These are phyloP conservation scores for Agrochola lota DNA, from an alignment of 2,888 invertebrate species.

Conservation along the genomic window DNA sequence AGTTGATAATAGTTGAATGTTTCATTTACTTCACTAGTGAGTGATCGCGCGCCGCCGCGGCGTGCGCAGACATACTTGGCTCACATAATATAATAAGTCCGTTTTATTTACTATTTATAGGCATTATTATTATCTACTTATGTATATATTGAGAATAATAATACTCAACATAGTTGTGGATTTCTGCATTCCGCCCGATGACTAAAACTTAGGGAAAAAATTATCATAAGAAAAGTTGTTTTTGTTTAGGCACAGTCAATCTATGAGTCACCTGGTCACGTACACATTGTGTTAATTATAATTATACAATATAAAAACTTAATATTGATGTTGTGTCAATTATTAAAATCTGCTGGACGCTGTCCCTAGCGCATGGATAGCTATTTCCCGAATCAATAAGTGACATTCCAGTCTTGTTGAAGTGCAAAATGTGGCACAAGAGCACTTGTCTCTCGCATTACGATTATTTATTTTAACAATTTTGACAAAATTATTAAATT, in stretches of 20 bases:
- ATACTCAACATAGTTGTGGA: slow-evolving; percentile 91
- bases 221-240: slow-evolving; percentile 84
- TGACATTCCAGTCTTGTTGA: slow-evolving; percentile 90
- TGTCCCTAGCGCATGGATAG: slow-evolving; percentile 78
- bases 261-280: slow-evolving; percentile 77
- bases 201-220: slow-evolving; percentile 89
- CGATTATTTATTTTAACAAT: slow-evolving; percentile 48
- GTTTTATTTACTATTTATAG: slow-evolving; percentile 86
- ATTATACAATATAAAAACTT: slow-evolving; percentile 67
- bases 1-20: slow-evolving; percentile 82
- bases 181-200: slow-evolving; percentile 91
- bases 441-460: slow-evolving; percentile 73
- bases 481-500: slow-evolving; percentile 58
- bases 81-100: slow-evolving; percentile 82
- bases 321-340: slow-evolving; percentile 78
- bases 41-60: slow-evolving; percentile 76
- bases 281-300: slow-evolving; percentile 76
- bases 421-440: slow-evolving; percentile 81
- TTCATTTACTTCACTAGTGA: slow-evolving; percentile 80
- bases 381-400: slow-evolving; percentile 86
- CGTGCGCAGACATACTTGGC: slow-evolving; percentile 80
- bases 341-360: slow-evolving; percentile 73
- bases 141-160: slow-evolving; percentile 89
- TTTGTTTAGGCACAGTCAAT: slow-evolving; percentile 79
- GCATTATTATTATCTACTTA: slow-evolving; percentile 86